These are phyloP conservation scores for Chloromyia formosa DNA, from an alignment of 2,888 invertebrate species.

Conservation along the genomic window DNA sequence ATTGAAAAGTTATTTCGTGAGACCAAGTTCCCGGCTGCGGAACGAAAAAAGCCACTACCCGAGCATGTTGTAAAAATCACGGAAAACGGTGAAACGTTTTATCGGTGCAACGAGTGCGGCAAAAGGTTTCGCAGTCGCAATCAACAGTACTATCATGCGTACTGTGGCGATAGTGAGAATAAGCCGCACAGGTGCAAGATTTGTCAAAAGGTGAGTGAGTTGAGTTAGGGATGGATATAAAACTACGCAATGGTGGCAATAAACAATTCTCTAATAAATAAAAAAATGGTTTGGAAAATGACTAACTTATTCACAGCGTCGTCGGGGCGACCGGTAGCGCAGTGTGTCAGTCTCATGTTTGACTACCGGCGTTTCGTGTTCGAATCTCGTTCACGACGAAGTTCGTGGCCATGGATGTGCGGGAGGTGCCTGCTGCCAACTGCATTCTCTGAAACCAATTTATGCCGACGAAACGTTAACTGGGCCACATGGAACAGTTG, in stretches of 20 bases:
- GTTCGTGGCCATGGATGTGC: no score
- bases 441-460: no score
- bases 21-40: neutral
- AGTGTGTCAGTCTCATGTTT: no score
- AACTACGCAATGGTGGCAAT: neutral
- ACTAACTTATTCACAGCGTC: no score
- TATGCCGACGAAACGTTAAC: no score
- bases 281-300: neutral
- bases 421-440: no score
- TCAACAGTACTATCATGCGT: constrained; percentile 72
- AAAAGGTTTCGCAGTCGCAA: constrained; percentile 75
- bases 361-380: no score
- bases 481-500: no score
- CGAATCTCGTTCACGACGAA: no score
- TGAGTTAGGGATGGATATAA: no score
- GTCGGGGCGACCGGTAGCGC: no score
- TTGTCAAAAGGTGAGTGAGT: constrained; percentile 60
- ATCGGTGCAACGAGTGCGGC: constrained; percentile 71
- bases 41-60: constrained; percentile 25
- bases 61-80: constrained; percentile 51
- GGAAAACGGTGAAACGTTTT: constrained; percentile 59
- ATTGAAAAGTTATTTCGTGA: constrained; percentile 35
- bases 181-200: constrained; percentile 66
- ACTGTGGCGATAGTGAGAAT: constrained; percentile 66
- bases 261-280: neutral